Evolutionary conservation across 2,888 invertebrate genomes (phyloP), one percentile per base, ranked within the genome.

Genomic region (Erebia epiphron): DNA sequence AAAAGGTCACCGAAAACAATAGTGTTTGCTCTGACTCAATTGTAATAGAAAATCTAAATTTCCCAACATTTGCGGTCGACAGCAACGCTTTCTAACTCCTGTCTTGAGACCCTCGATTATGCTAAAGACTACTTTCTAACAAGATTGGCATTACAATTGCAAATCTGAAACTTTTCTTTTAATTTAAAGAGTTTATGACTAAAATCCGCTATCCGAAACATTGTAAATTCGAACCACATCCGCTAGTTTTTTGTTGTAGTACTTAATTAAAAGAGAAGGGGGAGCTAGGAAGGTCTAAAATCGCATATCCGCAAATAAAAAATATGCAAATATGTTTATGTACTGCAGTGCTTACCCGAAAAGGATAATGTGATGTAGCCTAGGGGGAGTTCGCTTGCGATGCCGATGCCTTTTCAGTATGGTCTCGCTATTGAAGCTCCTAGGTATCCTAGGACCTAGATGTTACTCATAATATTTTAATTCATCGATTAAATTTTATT

Each of bases 41-140:
- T 65, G 35, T 50, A 65, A 76, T 72, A 72, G 75, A 77, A 78
- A 76, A 76, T 75, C 61, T 68, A 68, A 73, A 74, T 78, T 79
- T 77, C 76, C 74, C 76, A 73, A 74, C 76, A 71, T 71, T 76
- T 74, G 79, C 65, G 76, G 76, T 77, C 76, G 75, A 75, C 67
- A 75, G 73, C 70, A 66, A 75, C 79, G 80, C 83, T 82, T 82
- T 82, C 83, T 81, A 80, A 75, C 75, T 78, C 68, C 73, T 69
- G 70, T 57, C 67, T 72, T 52, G 63, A 68, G 67, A 73, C 65
- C 57, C 21, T 50, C 67, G 70, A 73, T 73, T 73, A 70, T 56
- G 41, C 64, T 63, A 64, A 64, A 70, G 64, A 70, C 66, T 67
- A 63, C 72, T 70, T 73, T 73, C 72, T 70, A 70, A 49, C 54